Conservation (phyloP, 2,888 invertebrate species). For the Opisthograptis luteolata region DNA sequence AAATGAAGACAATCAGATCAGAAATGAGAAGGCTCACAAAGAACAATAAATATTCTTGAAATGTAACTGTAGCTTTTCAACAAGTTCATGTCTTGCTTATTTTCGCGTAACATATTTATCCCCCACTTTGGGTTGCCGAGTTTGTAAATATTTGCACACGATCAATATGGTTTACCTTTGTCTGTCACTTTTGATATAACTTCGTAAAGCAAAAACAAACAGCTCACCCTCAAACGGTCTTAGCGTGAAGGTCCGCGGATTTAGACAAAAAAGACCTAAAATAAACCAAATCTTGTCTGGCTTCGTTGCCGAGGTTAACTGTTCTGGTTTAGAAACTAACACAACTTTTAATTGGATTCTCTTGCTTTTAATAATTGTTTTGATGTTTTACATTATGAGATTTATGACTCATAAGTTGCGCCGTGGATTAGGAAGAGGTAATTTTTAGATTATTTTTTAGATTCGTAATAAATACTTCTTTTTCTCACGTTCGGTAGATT, state of each 20-base stretch:
- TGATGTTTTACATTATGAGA: no score
- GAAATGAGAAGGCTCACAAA: not conserved
- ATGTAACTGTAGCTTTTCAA: constrained; percentile 6
- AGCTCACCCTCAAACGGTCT: constrained; percentile 44
- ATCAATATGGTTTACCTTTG: constrained; percentile 41
- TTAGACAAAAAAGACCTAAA: constrained; percentile 48
- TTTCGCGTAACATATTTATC: constrained; percentile 18
- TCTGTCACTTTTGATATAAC: constrained; percentile 43
- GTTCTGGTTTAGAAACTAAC: constrained; percentile 46
- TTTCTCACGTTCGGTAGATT: constrained; percentile 12
- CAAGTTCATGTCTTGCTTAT: constrained; percentile 22
- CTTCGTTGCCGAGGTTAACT: constrained; percentile 49
- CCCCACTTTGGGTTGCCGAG: constrained; percentile 10
- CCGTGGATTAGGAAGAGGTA: not conserved
- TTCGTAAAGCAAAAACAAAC: constrained; percentile 50
- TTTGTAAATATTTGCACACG: constrained; percentile 27
- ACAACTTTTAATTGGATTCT: constrained; percentile 41
- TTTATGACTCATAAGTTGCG: not conserved
- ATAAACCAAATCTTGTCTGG: constrained; percentile 41
- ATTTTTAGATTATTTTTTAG: constrained; percentile 2
- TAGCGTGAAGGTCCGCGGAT: constrained; percentile 51
- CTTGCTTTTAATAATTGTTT: constrained; percentile 1
- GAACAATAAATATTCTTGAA: constrained; percentile 10
- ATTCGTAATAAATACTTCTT: constrained; percentile 7
- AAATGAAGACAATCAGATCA: not conserved